phyloP scores from a whole-genome alignment of 2,113 vertebrate genomes.

The Sterrhoptilus dennistouni region DNA sequence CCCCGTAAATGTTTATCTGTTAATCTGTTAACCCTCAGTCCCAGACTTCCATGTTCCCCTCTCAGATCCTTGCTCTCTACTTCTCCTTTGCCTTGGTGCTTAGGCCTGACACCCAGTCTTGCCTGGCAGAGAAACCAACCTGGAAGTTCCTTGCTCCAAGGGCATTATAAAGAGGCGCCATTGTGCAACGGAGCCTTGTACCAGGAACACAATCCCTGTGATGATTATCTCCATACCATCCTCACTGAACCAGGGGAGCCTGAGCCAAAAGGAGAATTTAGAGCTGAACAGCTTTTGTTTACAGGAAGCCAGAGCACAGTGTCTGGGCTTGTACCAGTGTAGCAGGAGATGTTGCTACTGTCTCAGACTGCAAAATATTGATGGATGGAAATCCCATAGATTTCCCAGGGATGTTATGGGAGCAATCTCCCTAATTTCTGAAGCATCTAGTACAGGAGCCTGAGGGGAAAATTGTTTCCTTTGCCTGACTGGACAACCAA shows the following conservation, averaged over 20 bases:
- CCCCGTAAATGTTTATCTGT: not conserved
- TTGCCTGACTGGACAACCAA: not conserved
- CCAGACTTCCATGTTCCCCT: not conserved
- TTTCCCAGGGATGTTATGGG: not conserved
- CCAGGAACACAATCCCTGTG: conserved; percentile 4
- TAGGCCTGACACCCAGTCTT: not conserved
- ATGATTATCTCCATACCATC: conserved; percentile 43
- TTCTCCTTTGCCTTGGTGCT: not conserved
- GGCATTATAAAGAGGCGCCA: conserved; percentile 17
- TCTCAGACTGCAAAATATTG: conserved; percentile 31
- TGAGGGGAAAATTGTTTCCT: not conserved
- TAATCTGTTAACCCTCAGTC: not conserved
- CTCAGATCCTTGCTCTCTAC: not conserved
- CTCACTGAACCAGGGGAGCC: conserved; percentile 21
- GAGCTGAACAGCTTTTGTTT: conserved; percentile 66
- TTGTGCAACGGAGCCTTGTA: conserved; percentile 6
- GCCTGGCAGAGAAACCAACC: not conserved
- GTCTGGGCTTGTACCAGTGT: conserved; percentile 60
- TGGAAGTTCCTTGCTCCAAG: conserved; percentile 47
- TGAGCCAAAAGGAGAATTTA: conserved; percentile 35
- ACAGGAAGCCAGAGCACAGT: conserved; percentile 43
- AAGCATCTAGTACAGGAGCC: not conserved
- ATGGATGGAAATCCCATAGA: conserved; percentile 35
- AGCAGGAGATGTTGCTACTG: conserved; percentile 55
- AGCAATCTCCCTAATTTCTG: not conserved